phyloP scores from a whole-genome alignment of 2,888 invertebrate genomes.

The Stenichneumon culpator region DNA sequence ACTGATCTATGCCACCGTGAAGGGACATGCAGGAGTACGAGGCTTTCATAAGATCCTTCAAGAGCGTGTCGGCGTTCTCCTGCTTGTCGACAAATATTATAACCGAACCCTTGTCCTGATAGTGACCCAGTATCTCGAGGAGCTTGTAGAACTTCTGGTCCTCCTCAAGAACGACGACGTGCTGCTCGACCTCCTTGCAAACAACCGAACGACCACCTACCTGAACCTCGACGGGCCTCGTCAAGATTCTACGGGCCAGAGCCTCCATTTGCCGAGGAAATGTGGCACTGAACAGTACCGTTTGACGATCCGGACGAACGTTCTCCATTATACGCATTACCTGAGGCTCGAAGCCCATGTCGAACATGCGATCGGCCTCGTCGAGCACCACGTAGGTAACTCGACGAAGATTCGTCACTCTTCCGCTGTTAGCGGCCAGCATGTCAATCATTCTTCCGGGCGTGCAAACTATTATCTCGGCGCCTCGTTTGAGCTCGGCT shows the following conservation, averaged over 20 bases:
- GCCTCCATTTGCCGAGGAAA: slow-evolving; percentile 99
- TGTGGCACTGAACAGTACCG: slow-evolving; percentile 99
- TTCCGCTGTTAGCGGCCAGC: slow-evolving; percentile 98
- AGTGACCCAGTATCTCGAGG: slow-evolving; percentile 97
- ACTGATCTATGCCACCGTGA: slow-evolving; percentile 99
- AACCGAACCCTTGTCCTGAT: slow-evolving; percentile 96
- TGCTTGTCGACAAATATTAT: slow-evolving; percentile 99
- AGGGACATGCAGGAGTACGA: slow-evolving; percentile 98
- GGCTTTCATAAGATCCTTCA: slow-evolving; percentile 98
- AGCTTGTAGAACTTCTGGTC: slow-evolving; percentile 99
- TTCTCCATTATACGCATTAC: slow-evolving; percentile 99
- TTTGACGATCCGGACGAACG: slow-evolving; percentile 98
- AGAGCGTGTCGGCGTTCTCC: slow-evolving; percentile 96
- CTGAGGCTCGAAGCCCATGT: slow-evolving; percentile 99
- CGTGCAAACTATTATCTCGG: slow-evolving; percentile 99
- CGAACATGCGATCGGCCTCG: slow-evolving; percentile 99
- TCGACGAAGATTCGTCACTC: slow-evolving; percentile 98
- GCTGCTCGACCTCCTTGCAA: slow-evolving; percentile 98
- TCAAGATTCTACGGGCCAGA: slow-evolving; percentile 95
- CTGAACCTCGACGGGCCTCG: slow-evolving; percentile 98
- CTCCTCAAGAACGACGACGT: slow-evolving; percentile 97
- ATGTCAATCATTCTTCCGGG: slow-evolving; percentile 99
- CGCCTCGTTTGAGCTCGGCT: slow-evolving; percentile 97
- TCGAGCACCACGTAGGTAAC: slow-evolving; percentile 99
- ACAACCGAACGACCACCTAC: slow-evolving; percentile 99